A percentile compares a stretch with the other conserved stretches of the same genome.
Evolutionary conservation across 2,888 invertebrate species (phyloP).

Genomic region (Rhogogaster chlorosoma): DNA sequence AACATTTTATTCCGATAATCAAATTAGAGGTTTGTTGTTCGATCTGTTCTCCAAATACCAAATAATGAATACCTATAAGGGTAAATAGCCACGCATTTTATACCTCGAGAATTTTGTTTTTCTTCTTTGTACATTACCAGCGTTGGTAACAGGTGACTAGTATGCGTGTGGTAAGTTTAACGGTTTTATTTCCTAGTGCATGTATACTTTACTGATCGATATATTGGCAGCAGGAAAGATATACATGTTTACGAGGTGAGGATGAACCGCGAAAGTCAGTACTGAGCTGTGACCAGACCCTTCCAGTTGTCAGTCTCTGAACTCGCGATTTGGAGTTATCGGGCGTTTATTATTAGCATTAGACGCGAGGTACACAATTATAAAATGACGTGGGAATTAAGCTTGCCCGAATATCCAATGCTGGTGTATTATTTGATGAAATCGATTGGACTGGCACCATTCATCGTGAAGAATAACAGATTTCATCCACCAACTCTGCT

Average conservation of each 20-base stretch:
- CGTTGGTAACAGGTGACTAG: no score
- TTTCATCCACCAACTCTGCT: neutral
- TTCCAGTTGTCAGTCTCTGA: neutral
- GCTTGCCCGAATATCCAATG: neutral
- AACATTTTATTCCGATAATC: no score
- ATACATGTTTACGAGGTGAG: neutral
- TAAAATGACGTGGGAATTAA: neutral
- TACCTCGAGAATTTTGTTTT: no score
- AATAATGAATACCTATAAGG: no score
- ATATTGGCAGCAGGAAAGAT: neutral
- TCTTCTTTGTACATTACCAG: no score
- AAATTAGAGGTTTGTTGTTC: no score
- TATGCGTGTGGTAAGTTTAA: no score
- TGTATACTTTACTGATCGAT: neutral
- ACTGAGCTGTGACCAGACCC: neutral
- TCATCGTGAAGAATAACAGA: neutral
- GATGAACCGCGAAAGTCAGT: neutral
- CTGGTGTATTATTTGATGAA: neutral
- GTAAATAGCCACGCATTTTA: no score
- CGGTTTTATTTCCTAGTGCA: neutral
- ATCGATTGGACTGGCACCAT: neutral
- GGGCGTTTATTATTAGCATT: neutral
- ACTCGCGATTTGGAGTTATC: neutral
- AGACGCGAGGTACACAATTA: neutral
- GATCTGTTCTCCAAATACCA: no score